A percentile compares a stretch with the other conserved stretches of the same genome.
Evolutionary conservation across 2,888 invertebrate genomes (phyloP).

Genomic region (Microplitis deprimator): DNA sequence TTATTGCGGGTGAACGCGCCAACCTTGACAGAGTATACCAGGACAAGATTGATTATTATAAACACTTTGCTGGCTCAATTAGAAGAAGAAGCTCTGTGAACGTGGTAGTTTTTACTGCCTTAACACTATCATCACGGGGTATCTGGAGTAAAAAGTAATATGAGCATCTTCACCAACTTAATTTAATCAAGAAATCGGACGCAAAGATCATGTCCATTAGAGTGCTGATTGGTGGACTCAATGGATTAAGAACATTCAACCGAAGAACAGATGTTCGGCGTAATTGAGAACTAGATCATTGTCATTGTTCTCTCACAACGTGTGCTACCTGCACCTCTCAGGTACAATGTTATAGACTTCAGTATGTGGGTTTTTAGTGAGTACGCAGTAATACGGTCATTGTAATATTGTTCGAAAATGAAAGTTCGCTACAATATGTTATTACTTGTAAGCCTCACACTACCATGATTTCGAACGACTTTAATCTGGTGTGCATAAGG

Average conservation of each 20-base stretch:
- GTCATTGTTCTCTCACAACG: not conserved
- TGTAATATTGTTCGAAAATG: too few relatives aligned
- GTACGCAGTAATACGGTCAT: too few relatives aligned
- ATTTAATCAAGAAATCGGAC: constrained; percentile 36
- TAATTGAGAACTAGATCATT: not conserved
- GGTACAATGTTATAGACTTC: too few relatives aligned
- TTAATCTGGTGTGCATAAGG: too few relatives aligned
- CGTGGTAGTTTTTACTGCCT: constrained; percentile 23
- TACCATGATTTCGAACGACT: too few relatives aligned
- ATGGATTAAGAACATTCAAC: not conserved
- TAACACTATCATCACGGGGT: constrained; percentile 46
- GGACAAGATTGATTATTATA: constrained; percentile 55
- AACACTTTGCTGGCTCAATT: not conserved
- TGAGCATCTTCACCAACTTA: not conserved
- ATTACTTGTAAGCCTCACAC: too few relatives aligned
- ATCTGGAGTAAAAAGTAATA: constrained; percentile 46
- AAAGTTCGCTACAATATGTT: too few relatives aligned
- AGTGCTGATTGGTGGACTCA: constrained; percentile 43
- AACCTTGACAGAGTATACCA: constrained; percentile 49
- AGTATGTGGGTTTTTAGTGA: too few relatives aligned
- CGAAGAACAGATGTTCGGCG: not conserved
- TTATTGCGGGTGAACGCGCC: constrained; percentile 43
- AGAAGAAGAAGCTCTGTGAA: constrained; percentile 8
- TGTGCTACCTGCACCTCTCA: not conserved
- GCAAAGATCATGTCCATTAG: constrained; percentile 43